Evolutionary conservation across 2,113 vertebrate species (phyloP).

Genomic region (cat (Felis catus)): F.catus_Fca126_mat1.0 CM031416.1:55019501-55020000

Average conservation of each 20-base stretch:
- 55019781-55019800: background rate
- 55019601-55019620: background rate
- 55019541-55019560: background rate
- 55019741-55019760: background rate
- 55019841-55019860: background rate
- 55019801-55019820: background rate
- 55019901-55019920: slow-evolving; percentile 4
- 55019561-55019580: background rate
- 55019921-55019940: background rate
- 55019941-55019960: background rate
- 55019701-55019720: background rate
- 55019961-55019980: background rate
- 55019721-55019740: background rate
- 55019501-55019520: background rate
- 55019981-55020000: background rate
- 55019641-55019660: background rate
- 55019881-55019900: background rate
- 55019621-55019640: background rate
- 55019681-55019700: background rate
- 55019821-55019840: background rate
- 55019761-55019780: background rate
- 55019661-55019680: background rate
- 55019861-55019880: background rate
- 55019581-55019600: background rate
- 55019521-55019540: background rate